phyloP scores from a whole-genome alignment of 2,113 vertebrate species.

The Butastur rufipennis region DNA sequence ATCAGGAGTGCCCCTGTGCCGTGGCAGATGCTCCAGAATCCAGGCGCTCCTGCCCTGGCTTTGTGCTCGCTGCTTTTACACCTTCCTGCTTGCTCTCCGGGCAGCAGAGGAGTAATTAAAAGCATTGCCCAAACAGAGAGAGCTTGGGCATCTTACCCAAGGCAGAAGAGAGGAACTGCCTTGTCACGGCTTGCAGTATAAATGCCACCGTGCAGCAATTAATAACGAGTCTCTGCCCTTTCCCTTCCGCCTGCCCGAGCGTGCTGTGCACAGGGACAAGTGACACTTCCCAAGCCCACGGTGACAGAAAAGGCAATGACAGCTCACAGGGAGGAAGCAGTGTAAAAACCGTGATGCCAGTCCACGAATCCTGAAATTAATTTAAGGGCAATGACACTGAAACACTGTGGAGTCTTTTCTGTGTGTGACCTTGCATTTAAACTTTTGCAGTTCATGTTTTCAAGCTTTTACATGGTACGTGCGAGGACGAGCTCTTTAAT shows the following conservation, averaged over 20 bases:
- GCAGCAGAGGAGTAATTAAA: background rate
- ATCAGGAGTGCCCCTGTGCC: background rate
- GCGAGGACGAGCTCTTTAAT: background rate
- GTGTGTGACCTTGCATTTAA: background rate
- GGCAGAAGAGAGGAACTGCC: background rate
- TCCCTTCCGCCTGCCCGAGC: background rate
- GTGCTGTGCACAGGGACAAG: accelerated
- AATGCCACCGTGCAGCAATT: background rate
- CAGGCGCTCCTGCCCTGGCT: background rate
- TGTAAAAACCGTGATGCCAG: background rate
- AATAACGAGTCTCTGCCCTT: background rate
- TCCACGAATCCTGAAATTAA: background rate
- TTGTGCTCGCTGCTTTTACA: accelerated
- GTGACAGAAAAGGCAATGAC: background rate
- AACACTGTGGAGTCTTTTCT: background rate
- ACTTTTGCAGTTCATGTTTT: background rate
- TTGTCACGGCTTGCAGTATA: background rate
- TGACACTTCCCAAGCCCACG: background rate
- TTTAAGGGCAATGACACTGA: background rate
- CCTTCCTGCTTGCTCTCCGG: background rate
- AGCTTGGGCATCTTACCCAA: background rate
- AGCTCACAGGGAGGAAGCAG: background rate
- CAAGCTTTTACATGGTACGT: background rate
- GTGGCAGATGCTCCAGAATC: accelerated
- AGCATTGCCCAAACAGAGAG: background rate